These are phyloP conservation scores for Rhagonycha fulva DNA, from an alignment of 2,888 invertebrate genomes.

Conservation along the genomic window DNA sequence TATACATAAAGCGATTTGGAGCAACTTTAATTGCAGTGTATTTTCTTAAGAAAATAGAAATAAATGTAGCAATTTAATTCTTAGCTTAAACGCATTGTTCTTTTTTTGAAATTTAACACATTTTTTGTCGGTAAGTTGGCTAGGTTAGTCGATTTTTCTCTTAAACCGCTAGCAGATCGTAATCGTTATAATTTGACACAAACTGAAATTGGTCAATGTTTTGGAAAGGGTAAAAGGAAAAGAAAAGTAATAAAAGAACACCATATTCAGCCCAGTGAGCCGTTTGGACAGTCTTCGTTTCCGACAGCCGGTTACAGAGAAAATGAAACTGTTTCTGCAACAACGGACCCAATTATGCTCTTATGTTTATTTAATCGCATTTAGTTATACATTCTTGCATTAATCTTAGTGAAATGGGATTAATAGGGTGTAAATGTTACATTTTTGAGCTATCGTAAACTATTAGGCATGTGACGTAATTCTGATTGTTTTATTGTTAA, in stretches of 20 bases:
- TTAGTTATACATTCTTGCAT: not conserved
- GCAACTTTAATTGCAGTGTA: not conserved
- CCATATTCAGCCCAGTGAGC: conserved; percentile 44
- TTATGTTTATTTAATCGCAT: conserved; percentile 22
- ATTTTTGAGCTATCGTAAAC: conserved; percentile 37
- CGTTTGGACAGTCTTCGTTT: conserved; percentile 33
- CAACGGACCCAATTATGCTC: conserved; percentile 20
- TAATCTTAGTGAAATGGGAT: not conserved
- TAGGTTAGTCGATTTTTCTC: conserved; percentile 22
- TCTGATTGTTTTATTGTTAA: conserved; percentile 43
- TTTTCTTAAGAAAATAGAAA: not conserved
- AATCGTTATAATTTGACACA: conserved; percentile 52
- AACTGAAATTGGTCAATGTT: conserved; percentile 52
- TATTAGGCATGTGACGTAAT: conserved; percentile 45
- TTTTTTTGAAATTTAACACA: not conserved
- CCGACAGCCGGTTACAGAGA: conserved; percentile 43
- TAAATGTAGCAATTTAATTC: not conserved
- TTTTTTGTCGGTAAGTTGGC: not conserved
- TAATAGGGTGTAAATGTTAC: not conserved
- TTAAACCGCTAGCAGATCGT: conserved; percentile 45
- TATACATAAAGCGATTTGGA: not conserved
- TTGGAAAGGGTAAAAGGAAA: conserved; percentile 45
- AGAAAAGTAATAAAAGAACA: conserved; percentile 53
- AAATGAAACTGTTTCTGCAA: conserved; percentile 45
- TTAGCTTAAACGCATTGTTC: not conserved